Evolutionary conservation across 2,797 vertebrate species (phyloP), one percentile per base, ranked within the genome.

Genomic region (Sebastes paucispinis): DNA sequence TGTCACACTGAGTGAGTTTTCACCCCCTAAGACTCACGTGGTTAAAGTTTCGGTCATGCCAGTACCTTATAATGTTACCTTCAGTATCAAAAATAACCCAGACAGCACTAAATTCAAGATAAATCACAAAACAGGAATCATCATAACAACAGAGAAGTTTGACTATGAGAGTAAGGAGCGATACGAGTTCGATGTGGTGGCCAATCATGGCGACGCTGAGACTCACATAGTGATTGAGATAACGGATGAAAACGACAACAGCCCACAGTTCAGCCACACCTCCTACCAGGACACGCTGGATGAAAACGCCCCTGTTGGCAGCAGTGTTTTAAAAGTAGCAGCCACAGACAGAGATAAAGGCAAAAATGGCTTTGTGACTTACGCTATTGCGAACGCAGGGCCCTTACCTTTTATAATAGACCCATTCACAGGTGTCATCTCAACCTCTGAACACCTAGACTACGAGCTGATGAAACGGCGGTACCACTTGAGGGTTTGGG

Each of bases 381-480:
- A 98, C 18, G 78, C 95, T 8, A 96, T 99, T 57, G 94, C 95
- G 54, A 96, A 94, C 72, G 90, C 96, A 4, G 94, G 91, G 62
- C 87, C 87, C 0, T 79, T 96, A 55, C 98, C 98, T 1, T 99
- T 99, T 80, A 90, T 92, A 16, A 97, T 99, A 8, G 96, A 99
- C 59, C 96, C 97, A 1, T 96, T 98, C 62, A 96, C 95, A 6
- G 98, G 98, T 0, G 72, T 96, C 62, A 97, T 99, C 89, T 96
- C 95, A 4, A 98, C 97, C 54, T 94, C 96, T 0, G 96, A 96
- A 79, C 94, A 96, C 27, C 92, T 99, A 90, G 98, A 99, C 89
- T 99, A 99, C 16, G 98, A 99, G 89, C 92, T 98, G 74, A 98
- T 98, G 97, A 97, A 96, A 77, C 95, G 98, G 7, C 94, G 96